phyloP scores from a whole-genome alignment of 2,888 invertebrate genomes.

The Volucella bombylans region DNA sequence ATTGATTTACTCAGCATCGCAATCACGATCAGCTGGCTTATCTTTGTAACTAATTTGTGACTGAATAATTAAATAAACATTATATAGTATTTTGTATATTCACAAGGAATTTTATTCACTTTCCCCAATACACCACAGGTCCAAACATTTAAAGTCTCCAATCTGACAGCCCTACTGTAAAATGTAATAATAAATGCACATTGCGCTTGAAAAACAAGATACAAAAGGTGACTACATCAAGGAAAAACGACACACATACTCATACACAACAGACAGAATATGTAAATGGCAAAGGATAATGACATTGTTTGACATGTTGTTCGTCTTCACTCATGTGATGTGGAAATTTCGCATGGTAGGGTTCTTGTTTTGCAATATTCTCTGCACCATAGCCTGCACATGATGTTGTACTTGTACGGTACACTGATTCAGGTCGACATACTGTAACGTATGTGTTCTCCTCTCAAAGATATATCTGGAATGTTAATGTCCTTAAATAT shows the following conservation, averaged over 20 bases:
- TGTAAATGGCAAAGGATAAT: slow-evolving; percentile 72
- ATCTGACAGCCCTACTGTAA: no score
- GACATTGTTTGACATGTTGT: slow-evolving; percentile 72
- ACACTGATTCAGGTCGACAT: slow-evolving; percentile 18
- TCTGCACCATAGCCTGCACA: background rate
- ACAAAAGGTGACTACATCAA: slow-evolving; percentile 39
- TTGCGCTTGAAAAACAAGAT: slow-evolving; percentile 22
- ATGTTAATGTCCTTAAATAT: slow-evolving; percentile 70
- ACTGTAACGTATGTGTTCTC: background rate
- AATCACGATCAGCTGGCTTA: no score
- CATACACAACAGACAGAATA: slow-evolving; percentile 13
- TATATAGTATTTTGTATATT: no score
- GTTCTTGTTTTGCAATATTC: slow-evolving; percentile 44
- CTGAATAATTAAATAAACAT: no score
- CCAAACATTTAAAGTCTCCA: no score
- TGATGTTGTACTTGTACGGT: background rate
- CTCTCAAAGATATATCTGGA: slow-evolving; percentile 30
- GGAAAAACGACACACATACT: slow-evolving; percentile 32
- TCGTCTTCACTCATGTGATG: slow-evolving; percentile 63
- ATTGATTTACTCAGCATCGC: no score
- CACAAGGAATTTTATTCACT: no score
- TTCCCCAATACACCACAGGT: no score
- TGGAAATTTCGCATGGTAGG: slow-evolving; percentile 44
- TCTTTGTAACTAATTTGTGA: no score
- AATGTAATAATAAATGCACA: slow-evolving; percentile 14